These are phyloP conservation scores for Heterohyrax brucei DNA, from an alignment of 2,797 vertebrate species.

Conservation along the genomic window DNA sequence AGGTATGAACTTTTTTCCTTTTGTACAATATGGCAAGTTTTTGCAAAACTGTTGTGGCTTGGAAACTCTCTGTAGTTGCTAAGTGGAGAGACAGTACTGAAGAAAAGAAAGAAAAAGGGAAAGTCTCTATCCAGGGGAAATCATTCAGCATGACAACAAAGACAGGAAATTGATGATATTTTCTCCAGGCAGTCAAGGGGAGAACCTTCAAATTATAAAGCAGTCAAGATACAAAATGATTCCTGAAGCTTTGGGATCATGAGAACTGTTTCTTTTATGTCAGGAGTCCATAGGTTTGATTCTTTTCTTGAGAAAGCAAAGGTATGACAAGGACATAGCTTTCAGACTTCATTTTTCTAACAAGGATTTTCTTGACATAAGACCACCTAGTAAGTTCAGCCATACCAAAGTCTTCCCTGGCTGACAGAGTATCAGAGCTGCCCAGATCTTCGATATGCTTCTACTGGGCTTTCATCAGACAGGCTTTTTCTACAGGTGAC, in stretches of 20 bases:
- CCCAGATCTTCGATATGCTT: background rate
- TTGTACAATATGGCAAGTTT: conserved; percentile 41
- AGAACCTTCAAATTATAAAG: background rate
- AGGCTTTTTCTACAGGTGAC: background rate
- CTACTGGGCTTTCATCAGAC: background rate
- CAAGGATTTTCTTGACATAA: background rate
- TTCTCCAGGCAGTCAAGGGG: background rate
- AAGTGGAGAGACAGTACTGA: background rate
- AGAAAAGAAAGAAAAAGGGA: conserved; percentile 1
- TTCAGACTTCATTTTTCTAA: conserved; percentile 22
- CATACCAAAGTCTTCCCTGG: background rate
- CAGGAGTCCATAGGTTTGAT: background rate
- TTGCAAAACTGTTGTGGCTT: background rate
- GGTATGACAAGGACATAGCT: background rate
- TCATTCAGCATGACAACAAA: background rate
- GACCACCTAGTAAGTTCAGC: background rate
- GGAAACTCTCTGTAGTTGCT: conserved; percentile 26
- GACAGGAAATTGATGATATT: conserved; percentile 9
- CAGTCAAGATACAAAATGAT: background rate
- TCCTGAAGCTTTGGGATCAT: background rate
- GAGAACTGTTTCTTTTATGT: background rate
- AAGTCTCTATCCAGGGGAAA: conserved; percentile 12
- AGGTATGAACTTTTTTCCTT: conserved; percentile 85
- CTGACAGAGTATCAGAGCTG: background rate
- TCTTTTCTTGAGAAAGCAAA: conserved; percentile 17